A percentile compares a stretch with the other conserved stretches of the same genome.
These are phyloP conservation scores for Diabrotica balteata DNA, from an alignment of 2,888 invertebrate species.

Conservation along the genomic window DNA sequence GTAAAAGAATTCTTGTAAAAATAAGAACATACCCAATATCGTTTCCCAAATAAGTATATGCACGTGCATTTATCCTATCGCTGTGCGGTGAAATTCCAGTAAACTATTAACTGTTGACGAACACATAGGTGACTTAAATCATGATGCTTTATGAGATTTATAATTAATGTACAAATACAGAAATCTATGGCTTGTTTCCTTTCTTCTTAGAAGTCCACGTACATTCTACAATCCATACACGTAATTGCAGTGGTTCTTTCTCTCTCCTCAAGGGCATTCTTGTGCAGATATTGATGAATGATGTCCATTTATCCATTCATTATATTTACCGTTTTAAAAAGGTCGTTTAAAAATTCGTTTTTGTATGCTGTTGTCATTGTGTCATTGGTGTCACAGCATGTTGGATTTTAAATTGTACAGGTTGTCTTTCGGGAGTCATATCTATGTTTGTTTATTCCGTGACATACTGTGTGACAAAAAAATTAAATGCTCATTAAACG, in stretches of 20 bases:
- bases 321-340: constrained; percentile 15
- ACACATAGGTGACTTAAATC: constrained; percentile 48
- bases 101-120: constrained; percentile 50
- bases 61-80: constrained; percentile 39
- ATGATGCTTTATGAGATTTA: constrained; percentile 54
- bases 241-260: constrained; percentile 29
- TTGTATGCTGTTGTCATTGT: not conserved
- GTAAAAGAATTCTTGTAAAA: not conserved
- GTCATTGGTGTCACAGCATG: too few relatives aligned
- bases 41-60: constrained; percentile 41
- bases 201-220: constrained; percentile 45
- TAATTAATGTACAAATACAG: constrained; percentile 54
- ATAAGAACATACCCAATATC: constrained; percentile 36
- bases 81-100: constrained; percentile 49
- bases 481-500: too few relatives aligned
- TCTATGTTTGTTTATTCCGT: too few relatives aligned
- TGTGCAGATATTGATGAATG: constrained; percentile 20
- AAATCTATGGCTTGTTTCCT: constrained; percentile 48
- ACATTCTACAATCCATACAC: constrained; percentile 28
- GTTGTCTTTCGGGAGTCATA: too few relatives aligned
- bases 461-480: too few relatives aligned
- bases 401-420: too few relatives aligned
- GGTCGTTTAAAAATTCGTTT: constrained; percentile 5
- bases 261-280: constrained; percentile 32
- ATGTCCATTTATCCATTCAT: constrained; percentile 6